Evolutionary conservation across 2,888 invertebrate genomes (phyloP).

Genomic region (Melitaea athalia): DNA sequence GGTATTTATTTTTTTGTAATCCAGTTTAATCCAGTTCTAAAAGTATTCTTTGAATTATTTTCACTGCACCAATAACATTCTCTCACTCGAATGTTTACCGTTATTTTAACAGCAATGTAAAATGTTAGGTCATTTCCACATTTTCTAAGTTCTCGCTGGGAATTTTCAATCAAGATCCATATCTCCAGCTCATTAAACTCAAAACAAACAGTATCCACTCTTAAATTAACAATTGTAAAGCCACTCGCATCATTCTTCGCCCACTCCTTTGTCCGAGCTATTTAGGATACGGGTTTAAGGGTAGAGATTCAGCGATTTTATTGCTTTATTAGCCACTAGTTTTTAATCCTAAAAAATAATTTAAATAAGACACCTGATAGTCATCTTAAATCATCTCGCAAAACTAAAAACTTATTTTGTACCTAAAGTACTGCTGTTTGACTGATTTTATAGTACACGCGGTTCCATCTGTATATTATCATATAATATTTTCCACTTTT

Average conservation of each 20-base stretch:
- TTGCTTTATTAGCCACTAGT: too few relatives aligned
- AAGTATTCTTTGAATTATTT: background rate
- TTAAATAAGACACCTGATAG: too few relatives aligned
- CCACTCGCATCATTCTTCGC: constrained; percentile 74
- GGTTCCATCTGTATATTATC: too few relatives aligned
- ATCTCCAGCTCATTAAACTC: constrained; percentile 67
- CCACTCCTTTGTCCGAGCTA: constrained; percentile 73
- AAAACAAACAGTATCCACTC: constrained; percentile 56
- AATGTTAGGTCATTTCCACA: constrained; percentile 24
- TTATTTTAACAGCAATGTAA: constrained; percentile 8
- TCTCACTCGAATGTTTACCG: background rate
- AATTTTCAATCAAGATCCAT: constrained; percentile 54
- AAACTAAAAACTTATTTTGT: too few relatives aligned
- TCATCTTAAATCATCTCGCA: too few relatives aligned
- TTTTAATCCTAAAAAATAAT: too few relatives aligned
- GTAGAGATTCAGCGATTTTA: constrained; percentile 31
- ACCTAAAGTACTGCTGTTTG: too few relatives aligned
- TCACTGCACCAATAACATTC: background rate
- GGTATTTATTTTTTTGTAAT: too few relatives aligned
- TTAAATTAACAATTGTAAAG: constrained; percentile 75
- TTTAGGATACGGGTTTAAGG: constrained; percentile 53
- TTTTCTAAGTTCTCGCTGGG: constrained; percentile 21
- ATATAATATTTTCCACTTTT: too few relatives aligned
- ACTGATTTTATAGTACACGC: too few relatives aligned
- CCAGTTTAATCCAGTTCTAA: too few relatives aligned